phyloP scores from a whole-genome alignment of 1,140 invertebrate species.

The Hylyphantes graminicola region DNA sequence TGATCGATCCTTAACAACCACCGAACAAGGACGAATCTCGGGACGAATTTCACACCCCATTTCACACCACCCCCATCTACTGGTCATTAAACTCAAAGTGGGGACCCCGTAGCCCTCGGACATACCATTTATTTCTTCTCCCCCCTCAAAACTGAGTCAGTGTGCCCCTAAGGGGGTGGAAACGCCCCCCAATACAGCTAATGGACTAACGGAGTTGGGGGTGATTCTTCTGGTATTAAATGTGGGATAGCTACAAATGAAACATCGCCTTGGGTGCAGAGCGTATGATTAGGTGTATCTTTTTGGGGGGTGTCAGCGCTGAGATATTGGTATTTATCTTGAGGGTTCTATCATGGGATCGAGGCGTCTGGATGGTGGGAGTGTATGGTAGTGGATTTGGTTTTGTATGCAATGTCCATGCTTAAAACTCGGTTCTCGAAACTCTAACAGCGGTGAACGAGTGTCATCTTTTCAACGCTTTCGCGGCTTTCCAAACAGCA shows the following conservation, averaged over 20 bases:
- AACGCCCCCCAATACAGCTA: conserved; percentile 48
- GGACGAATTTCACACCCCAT: conserved; percentile 22
- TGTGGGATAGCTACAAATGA: conserved; percentile 42
- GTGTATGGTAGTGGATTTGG: background rate
- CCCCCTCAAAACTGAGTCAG: conserved; percentile 9
- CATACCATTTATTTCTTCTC: conserved; percentile 34
- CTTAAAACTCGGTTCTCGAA: no score
- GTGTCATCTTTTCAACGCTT: no score
- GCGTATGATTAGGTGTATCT: conserved; percentile 39
- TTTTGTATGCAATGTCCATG: no score
- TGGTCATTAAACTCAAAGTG: conserved; percentile 18
- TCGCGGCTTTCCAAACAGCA: no score
- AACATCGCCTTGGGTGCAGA: conserved; percentile 35
- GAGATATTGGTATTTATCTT: conserved; percentile 43
- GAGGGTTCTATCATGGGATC: background rate
- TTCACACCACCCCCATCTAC: conserved; percentile 17
- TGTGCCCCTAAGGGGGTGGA: background rate
- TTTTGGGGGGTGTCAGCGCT: background rate
- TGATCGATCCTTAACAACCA: no score
- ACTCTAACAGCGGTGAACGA: no score
- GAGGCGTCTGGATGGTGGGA: conserved; percentile 1
- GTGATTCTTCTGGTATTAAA: conserved; percentile 36
- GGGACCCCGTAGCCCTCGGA: background rate
- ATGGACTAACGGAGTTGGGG: conserved; percentile 7
- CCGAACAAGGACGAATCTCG: background rate